Base-by-base conservation (phyloP, 2,797 vertebrate species). In the Hozukius guyotensis region DNA sequence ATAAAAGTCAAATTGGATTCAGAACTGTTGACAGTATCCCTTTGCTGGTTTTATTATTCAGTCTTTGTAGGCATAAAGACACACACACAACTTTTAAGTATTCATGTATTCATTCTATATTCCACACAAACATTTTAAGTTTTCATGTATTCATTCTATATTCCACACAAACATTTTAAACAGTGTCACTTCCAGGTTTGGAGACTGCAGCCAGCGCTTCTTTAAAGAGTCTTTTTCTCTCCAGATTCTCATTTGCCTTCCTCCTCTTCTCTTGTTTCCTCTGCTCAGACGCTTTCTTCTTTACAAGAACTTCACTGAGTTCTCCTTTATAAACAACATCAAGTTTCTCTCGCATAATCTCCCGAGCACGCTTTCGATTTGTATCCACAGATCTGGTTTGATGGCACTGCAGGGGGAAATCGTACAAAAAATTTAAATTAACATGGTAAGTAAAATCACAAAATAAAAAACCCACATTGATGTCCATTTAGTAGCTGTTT, bases 351-450 rank as follows among this genome's bases (percentile, higher is more conserved):
- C 94, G 96, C 84, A 99, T 93, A 77, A 99, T 98, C 31, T 95
- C 95, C 81, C 98, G 95, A 57, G 98, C 98, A 24, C 95, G 96
- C 83, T 97, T 97, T 68, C 97, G 91, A 93, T 99, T 99, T 42
- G 88, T 90, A 34, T 98, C 97, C 64, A 97, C 88, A 4, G 98
- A 99, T 90, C 98, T 95, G 6, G 98, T 99, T 91, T 99, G 97
- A 87, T 99, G 98, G 82, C 98, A 99, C 98, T 99, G 93, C 16
- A 87, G 84, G 49, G 3, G 1, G 27, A 38, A 32, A 78, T 16
- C 10, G 46, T 11, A 75, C 3, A 81, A 60, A 0, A 72, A 0
- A 72, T 5, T 14, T 2, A 59, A 52, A 56, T 18, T 2, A 55
- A 42, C 16, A 74, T 29, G 7, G 10, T 69, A 7, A 32, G 14